Percentiles rank a stretch among this genome's conserved stretches.
Conservation (phyloP, 2,888 invertebrate species). For the Torymus tubicola region DNA sequence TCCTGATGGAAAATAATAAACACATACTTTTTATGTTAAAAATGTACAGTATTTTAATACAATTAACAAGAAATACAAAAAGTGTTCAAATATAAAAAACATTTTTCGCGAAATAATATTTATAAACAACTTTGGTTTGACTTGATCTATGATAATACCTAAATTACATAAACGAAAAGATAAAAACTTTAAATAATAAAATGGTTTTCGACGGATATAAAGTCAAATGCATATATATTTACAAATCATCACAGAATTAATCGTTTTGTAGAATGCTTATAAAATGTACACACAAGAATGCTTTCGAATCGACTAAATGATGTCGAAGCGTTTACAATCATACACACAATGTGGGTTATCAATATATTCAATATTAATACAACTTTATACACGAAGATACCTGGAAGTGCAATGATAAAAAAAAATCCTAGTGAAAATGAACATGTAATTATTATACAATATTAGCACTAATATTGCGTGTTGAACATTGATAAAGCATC, state of each 20-base stretch:
- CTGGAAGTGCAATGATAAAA: slow-evolving; percentile 7
- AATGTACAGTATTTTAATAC: slow-evolving; percentile 29
- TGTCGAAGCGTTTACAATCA: not conserved
- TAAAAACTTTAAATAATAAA: slow-evolving; percentile 20
- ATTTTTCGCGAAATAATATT: slow-evolving; percentile 3
- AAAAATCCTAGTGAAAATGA: not conserved
- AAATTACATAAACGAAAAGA: not conserved
- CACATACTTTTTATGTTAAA: not conserved
- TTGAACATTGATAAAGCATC: slow-evolving; percentile 3
- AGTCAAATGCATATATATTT: slow-evolving; percentile 36
- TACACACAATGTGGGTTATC: not conserved
- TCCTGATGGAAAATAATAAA: too few species aligned
- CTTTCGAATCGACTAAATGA: too few species aligned
- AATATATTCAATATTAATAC: slow-evolving; percentile 1
- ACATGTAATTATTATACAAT: too few species aligned
- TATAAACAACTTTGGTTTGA: slow-evolving; percentile 30
- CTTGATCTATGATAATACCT: not conserved
- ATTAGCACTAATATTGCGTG: not conserved
- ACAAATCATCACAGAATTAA: slow-evolving; percentile 50
- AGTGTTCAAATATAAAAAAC: slow-evolving; percentile 25
- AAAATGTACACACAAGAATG: slow-evolving; percentile 28
- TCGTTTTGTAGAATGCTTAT: slow-evolving; percentile 20
- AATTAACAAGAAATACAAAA: slow-evolving; percentile 39
- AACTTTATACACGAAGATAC: slow-evolving; percentile 22
- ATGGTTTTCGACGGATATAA: not conserved